Base-by-base conservation (phyloP, 2,113 vertebrate genomes). In the Urocynchramus pylzowi region DNA sequence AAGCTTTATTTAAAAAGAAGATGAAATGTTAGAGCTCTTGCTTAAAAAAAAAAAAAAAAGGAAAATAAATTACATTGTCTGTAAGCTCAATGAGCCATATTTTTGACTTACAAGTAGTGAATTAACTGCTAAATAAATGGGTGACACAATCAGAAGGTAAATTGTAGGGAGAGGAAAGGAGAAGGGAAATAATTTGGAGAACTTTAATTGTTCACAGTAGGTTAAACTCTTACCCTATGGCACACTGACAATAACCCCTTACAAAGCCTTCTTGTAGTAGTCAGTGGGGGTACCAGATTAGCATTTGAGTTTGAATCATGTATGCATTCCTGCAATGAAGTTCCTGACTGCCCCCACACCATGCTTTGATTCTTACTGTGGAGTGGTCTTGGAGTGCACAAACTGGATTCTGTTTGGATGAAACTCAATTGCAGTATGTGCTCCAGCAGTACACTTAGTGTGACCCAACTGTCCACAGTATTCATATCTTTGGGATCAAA, bases 91-190 rank as follows among this genome's bases (percentile, higher is more conserved):
- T 94, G 85, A 96, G 71, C 85, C 85, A 86, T 86, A 92, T 93
- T 95, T 97, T 94, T 6, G 1, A 86, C 63, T 80, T 77, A 63
- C 28, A 80, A 90, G 92, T 41, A 88, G 84, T 86, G 92, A 94
- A 92, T 93, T 94, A 90, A 45, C 79, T 65, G 59, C 85, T 86
- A 94, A 94, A 94, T 80, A 96, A 96, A 92, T 70, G 39, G 26
- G 27, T 47, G 88, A 86, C 88, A 90, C 54, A 88, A 93, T 39
- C 67, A 86, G 68, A 88, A 93, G 65, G 83, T 45, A 94, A 95
- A 94, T 65, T 84, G 63, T 77, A 54, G 71, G 71, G 70, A 84
- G 37, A 44, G 27, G 9, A 69, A 91, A 85, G 49, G 53, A 93
- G 33, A 90, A 96, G 63, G 68, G 61, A 83, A 86, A 92, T 59